Conservation (phyloP, 2,113 vertebrate species). For the Epinephelus fuscoguttatus region DNA sequence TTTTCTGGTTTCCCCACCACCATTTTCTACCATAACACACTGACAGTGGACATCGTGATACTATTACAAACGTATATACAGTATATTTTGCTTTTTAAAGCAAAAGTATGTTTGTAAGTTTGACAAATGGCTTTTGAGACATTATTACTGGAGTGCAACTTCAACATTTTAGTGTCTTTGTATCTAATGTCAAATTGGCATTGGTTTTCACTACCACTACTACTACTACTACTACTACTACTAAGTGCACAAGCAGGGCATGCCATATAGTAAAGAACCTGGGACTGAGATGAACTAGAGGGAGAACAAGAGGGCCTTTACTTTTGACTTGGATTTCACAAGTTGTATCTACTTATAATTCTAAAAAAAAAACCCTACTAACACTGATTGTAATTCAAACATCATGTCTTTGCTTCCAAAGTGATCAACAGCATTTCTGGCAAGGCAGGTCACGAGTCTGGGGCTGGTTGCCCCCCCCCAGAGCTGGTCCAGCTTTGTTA, state of each 20-base stretch:
- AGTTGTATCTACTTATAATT: too few relatives aligned
- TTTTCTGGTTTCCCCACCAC: background rate
- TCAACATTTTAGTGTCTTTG: background rate
- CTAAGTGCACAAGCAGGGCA: background rate
- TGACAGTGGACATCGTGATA: too few relatives aligned
- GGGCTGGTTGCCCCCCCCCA: too few relatives aligned
- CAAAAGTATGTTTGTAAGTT: background rate
- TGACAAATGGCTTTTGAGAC: background rate
- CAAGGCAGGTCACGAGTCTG: background rate
- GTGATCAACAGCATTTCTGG: background rate
- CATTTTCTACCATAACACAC: too few relatives aligned
- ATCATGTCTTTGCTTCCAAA: background rate
- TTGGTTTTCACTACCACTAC: background rate
- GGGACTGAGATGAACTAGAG: background rate
- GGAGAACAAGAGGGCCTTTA: too few relatives aligned
- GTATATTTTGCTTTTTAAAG: too few relatives aligned
- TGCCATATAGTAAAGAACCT: background rate
- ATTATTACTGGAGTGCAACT: background rate
- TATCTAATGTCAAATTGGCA: background rate
- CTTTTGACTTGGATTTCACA: too few relatives aligned
- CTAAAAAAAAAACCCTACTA: background rate
- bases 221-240: background rate
- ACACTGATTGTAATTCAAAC: background rate
- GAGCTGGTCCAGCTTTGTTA: too few relatives aligned
- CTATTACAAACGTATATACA: too few relatives aligned